These are phyloP conservation scores for Mythimna pallens DNA, from an alignment of 2,888 invertebrate genomes.

Conservation along the genomic window DNA sequence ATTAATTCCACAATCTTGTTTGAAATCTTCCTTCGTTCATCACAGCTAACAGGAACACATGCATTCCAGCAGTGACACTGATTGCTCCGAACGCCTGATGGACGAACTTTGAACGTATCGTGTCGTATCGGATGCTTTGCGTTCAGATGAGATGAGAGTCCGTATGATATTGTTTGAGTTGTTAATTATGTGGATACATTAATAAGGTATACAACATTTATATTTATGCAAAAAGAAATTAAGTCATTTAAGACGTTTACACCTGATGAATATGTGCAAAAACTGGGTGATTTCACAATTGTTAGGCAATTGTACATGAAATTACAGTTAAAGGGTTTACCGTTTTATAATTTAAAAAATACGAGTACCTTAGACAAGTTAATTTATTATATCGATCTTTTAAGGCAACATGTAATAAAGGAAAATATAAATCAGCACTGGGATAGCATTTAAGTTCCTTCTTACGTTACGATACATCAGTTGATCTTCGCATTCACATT, in stretches of 20 bases:
- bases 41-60: slow-evolving; percentile 1
- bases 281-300: no score
- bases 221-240: no score
- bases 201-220: no score
- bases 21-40: slow-evolving; percentile 18
- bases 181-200: slow-evolving; percentile 2
- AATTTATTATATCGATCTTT: no score
- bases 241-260: no score
- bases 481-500: no score
- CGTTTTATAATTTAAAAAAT: no score
- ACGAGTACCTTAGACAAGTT: no score
- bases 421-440: neutral
- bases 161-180: neutral
- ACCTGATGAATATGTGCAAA: no score
- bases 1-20: slow-evolving; percentile 18
- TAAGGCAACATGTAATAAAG: neutral
- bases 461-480: neutral
- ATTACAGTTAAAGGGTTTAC: no score
- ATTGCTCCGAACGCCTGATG: slow-evolving; percentile 27
- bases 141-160: neutral
- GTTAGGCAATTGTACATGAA: no score
- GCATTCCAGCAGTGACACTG: slow-evolving; percentile 33
- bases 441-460: neutral
- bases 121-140: slow-evolving; percentile 5
- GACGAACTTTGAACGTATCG: slow-evolving; percentile 32